Evolutionary conservation across 2,113 vertebrate genomes (phyloP).

Genomic region (Oriolus oriolus): DNA sequence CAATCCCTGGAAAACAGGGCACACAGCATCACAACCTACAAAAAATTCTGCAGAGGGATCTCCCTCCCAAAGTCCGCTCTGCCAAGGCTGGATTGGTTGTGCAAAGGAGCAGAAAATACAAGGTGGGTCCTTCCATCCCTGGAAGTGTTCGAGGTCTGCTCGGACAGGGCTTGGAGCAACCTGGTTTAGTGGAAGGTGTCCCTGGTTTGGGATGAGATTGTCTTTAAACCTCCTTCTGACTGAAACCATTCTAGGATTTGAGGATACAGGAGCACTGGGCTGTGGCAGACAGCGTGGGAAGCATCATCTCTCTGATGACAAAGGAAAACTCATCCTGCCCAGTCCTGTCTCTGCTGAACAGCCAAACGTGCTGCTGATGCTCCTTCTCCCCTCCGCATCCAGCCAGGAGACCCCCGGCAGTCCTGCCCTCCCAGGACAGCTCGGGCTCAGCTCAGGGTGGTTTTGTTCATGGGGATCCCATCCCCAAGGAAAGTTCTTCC

Average conservation of each 20-base stretch:
- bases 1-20: background rate
- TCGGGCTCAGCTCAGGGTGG: background rate
- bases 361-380: accelerated
- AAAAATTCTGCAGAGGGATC: background rate
- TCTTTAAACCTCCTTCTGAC: background rate
- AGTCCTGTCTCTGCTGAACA: background rate
- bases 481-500: background rate
- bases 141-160: accelerated
- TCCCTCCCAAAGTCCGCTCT: background rate
- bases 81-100: background rate
- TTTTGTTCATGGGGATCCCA: accelerated
- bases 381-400: background rate
- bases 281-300: background rate
- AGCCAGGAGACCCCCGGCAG: background rate
- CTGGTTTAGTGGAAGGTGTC: background rate
- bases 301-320: background rate
- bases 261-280: background rate
- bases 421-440: background rate
- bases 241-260: background rate
- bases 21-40: accelerated
- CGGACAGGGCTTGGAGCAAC: background rate
- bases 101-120: background rate
- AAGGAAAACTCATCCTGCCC: background rate
- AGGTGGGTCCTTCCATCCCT: background rate
- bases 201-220: background rate